These are phyloP conservation scores for Anoplolepis gracilipes DNA, from an alignment of 1,140 invertebrate genomes.

Conservation along the genomic window DNA sequence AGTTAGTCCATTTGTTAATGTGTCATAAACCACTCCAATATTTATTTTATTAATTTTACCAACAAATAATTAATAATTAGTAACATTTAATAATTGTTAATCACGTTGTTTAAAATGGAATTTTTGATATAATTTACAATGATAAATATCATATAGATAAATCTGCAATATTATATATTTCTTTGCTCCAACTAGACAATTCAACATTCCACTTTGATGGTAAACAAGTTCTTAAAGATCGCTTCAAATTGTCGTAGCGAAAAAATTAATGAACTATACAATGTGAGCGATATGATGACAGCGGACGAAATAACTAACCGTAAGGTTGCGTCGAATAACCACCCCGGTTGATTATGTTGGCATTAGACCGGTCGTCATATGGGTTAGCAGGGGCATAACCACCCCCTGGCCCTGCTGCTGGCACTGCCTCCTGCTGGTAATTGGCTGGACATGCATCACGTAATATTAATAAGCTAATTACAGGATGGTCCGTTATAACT, in stretches of 20 bases:
- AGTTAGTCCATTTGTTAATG: background rate
- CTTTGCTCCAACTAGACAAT: background rate
- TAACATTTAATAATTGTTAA: background rate
- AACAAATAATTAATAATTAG: slow-evolving; percentile 7
- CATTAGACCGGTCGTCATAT: slow-evolving; percentile 81
- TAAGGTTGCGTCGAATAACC: slow-evolving; percentile 80
- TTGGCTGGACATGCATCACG: slow-evolving; percentile 75
- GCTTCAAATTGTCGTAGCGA: background rate
- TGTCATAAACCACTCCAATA: background rate
- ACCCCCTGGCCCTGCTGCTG: slow-evolving; percentile 69
- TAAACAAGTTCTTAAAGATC: slow-evolving; percentile 1
- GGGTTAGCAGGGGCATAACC: slow-evolving; percentile 76
- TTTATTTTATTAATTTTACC: background rate
- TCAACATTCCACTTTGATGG: background rate
- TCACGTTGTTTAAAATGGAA: background rate
- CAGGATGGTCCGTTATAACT: background rate
- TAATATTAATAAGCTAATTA: slow-evolving; percentile 60
- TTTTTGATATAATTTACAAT: background rate
- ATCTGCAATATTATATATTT: background rate
- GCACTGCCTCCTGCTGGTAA: slow-evolving; percentile 82
- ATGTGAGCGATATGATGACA: slow-evolving; percentile 47
- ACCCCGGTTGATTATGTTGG: slow-evolving; percentile 77
- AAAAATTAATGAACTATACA: slow-evolving; percentile 38
- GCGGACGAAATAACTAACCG: slow-evolving; percentile 78
- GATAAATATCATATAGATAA: too few species aligned